A percentile compares a stretch with the other conserved stretches of the same genome.
These are phyloP conservation scores for Sylvia borin DNA, from an alignment of 2,797 vertebrate genomes.

Conservation along the genomic window DNA sequence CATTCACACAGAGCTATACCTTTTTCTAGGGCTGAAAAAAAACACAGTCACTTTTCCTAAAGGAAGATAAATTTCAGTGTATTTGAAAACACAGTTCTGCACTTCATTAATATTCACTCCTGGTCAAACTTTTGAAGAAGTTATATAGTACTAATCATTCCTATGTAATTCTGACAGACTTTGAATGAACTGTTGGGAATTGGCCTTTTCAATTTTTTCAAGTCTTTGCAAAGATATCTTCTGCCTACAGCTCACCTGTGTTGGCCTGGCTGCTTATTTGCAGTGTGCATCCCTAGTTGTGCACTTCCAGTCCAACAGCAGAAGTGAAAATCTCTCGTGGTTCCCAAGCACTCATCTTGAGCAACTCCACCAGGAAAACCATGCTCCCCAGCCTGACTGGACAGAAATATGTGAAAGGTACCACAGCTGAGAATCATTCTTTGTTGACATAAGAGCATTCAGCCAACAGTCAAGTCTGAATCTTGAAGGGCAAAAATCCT, in stretches of 20 bases:
- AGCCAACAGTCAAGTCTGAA: neutral
- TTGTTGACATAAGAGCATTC: neutral
- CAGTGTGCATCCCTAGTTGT: neutral
- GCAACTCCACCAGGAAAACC: neutral
- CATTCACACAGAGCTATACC: neutral
- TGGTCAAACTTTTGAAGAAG: neutral
- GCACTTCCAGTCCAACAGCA: neutral
- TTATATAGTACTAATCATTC: neutral
- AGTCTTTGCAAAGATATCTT: neutral
- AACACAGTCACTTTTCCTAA: neutral
- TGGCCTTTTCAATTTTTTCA: neutral
- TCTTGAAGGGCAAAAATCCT: neutral
- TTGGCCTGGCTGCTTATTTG: neutral
- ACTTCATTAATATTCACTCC: neutral
- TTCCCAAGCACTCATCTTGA: neutral
- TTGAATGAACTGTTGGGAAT: neutral
- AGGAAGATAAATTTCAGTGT: neutral
- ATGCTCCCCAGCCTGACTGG: neutral
- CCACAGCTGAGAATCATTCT: neutral
- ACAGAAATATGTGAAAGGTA: neutral
- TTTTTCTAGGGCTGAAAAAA: neutral
- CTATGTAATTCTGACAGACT: neutral
- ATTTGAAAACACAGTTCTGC: neutral
- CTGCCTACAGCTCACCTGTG: neutral
- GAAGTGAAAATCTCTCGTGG: neutral